A percentile compares a stretch with the other conserved stretches of the same genome.
phyloP scores from a whole-genome alignment of 2,888 invertebrate species.

The Halocaridina rubra region DNA sequence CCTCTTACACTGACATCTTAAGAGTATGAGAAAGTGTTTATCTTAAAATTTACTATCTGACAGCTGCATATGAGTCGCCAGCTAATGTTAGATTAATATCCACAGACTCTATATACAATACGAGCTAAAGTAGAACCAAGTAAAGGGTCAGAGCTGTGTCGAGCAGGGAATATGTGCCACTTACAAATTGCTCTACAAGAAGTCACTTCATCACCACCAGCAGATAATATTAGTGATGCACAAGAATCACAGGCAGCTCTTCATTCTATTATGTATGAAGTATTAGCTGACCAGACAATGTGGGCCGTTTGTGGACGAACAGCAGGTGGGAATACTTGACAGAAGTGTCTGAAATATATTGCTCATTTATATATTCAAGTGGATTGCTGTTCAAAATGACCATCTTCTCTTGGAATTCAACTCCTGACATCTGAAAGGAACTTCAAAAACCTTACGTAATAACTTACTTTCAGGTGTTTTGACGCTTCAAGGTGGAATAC shows the following conservation, averaged over 20 bases:
- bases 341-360: too few species aligned
- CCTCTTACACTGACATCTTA: too few species aligned
- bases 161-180: conserved; percentile 85
- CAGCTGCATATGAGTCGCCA: too few species aligned
- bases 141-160: conserved; percentile 85
- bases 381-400: too few species aligned
- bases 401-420: too few species aligned
- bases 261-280: conserved; percentile 89
- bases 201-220: conserved; percentile 27
- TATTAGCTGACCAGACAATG: conserved; percentile 88
- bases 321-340: conserved; percentile 80
- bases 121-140: conserved; percentile 82
- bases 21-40: too few species aligned
- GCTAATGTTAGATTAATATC: too few species aligned
- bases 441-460: too few species aligned
- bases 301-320: conserved; percentile 94
- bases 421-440: too few species aligned
- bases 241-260: conserved; percentile 64
- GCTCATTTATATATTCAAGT: too few species aligned
- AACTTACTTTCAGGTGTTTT: conserved; percentile 79
- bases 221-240: conserved; percentile 66
- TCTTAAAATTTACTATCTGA: too few species aligned
- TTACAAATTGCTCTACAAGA: conserved; percentile 66
- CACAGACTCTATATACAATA: conserved; percentile 83
- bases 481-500: conserved; percentile 76